A percentile compares a stretch with the other conserved stretches of the same genome.
These are phyloP conservation scores for Platyrinchus mystaceus DNA, from an alignment of 2,797 vertebrate genomes.

Conservation along the genomic window DNA sequence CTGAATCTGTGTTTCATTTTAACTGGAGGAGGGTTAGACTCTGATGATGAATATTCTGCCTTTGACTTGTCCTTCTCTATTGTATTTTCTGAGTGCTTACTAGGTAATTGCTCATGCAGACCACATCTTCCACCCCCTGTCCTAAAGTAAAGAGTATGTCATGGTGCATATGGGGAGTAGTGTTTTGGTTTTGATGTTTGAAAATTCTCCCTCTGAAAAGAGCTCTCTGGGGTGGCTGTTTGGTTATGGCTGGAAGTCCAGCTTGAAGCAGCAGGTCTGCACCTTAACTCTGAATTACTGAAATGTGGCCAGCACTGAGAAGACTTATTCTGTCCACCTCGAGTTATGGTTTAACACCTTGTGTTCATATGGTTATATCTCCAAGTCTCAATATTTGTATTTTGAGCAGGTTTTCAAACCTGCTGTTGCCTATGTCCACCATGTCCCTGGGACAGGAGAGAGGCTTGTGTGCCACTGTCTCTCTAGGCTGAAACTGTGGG, in stretches of 20 bases:
- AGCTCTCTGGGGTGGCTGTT: not conserved
- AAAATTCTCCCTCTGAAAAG: not conserved
- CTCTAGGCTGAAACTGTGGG: not conserved
- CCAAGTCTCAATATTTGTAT: rapidly evolving
- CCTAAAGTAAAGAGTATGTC: not conserved
- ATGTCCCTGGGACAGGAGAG: not conserved
- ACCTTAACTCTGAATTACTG: not conserved
- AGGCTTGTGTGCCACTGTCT: not conserved
- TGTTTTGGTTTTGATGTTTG: not conserved
- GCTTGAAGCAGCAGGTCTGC: not conserved
- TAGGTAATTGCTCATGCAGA: not conserved
- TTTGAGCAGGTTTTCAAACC: not conserved
- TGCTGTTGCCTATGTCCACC: not conserved
- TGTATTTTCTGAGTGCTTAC: not conserved
- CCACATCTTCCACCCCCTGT: not conserved
- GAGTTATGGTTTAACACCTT: not conserved
- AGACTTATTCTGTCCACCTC: not conserved
- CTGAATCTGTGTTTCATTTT: not conserved
- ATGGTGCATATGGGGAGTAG: not conserved
- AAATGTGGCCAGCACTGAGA: not conserved
- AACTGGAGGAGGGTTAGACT: rapidly evolving
- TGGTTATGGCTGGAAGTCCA: not conserved
- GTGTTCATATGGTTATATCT: not conserved
- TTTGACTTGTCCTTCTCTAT: not conserved
- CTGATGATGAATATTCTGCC: not conserved